These are phyloP conservation scores for Nycticryphes semicollaris DNA, from an alignment of 2,113 vertebrate genomes.

Conservation along the genomic window DNA sequence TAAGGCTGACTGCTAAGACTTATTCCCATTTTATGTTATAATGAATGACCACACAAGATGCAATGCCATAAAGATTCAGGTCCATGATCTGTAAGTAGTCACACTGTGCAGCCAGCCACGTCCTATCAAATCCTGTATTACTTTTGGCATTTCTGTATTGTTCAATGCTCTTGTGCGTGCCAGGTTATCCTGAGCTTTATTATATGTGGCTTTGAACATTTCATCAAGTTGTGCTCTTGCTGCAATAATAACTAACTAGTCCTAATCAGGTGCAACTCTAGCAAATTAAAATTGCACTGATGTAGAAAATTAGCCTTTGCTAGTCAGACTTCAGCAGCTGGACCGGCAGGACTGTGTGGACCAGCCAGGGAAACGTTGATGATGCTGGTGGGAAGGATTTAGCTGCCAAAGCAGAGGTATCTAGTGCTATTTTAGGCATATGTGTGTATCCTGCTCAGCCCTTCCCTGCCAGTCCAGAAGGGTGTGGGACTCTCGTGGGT, in stretches of 20 bases:
- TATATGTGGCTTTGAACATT: slow-evolving; percentile 9
- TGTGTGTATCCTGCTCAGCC: neutral
- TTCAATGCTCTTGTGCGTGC: neutral
- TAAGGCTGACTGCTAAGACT: neutral
- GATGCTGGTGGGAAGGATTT: neutral
- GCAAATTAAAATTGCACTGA: slow-evolving; percentile 23
- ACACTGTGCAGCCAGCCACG: neutral
- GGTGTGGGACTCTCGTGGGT: neutral
- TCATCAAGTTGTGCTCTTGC: neutral
- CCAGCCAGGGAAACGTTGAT: neutral
- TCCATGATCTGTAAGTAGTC: neutral
- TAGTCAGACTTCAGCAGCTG: neutral
- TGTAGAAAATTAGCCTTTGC: neutral
- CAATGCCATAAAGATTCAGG: neutral
- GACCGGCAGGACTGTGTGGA: neutral
- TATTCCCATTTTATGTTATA: neutral
- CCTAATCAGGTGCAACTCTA: neutral
- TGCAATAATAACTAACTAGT: slow-evolving; percentile 20
- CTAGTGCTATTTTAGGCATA: neutral
- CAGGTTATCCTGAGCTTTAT: neutral
- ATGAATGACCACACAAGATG: neutral
- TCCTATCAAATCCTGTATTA: slow-evolving; percentile 10
- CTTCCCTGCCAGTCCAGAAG: neutral
- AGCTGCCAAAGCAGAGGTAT: neutral
- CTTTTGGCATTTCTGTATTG: slow-evolving; percentile 14